A percentile compares a stretch with the other conserved stretches of the same genome.
Evolutionary conservation across 1,140 invertebrate genomes (phyloP).

Genomic region (Papilio polyxenes): DNA sequence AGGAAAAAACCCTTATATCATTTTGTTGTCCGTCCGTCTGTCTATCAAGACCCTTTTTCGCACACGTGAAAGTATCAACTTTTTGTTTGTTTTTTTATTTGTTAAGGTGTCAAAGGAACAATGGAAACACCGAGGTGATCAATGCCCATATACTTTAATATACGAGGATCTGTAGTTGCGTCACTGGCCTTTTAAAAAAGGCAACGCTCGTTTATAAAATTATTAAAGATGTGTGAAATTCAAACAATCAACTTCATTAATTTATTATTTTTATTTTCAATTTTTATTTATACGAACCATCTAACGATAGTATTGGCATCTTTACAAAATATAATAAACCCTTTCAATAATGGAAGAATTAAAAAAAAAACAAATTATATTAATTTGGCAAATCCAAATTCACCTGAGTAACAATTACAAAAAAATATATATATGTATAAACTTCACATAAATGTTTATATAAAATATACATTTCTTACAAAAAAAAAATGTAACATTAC

Average conservation of each 20-base stretch:
- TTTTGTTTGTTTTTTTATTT: too few relatives aligned
- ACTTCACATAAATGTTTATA: constrained; percentile 72
- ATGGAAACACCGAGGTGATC: too few relatives aligned
- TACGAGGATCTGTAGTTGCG: too few relatives aligned
- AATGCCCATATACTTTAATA: too few relatives aligned
- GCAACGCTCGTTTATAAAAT: background rate
- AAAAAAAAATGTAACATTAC: constrained; percentile 65
- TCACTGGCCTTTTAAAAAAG: too few relatives aligned
- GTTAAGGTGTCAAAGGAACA: too few relatives aligned
- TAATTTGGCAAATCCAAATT: constrained; percentile 79
- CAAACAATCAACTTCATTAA: constrained; percentile 61
- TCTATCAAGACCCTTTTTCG: too few relatives aligned
- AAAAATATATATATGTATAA: constrained; percentile 69
- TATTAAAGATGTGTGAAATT: constrained; percentile 42
- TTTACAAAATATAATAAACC: constrained; percentile 77
- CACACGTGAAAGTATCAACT: too few relatives aligned
- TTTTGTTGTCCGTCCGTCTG: too few relatives aligned
- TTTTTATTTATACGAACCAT: constrained; percentile 74
- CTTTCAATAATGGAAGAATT: constrained; percentile 76
- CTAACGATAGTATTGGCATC: constrained; percentile 70
- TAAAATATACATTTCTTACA: constrained; percentile 79
- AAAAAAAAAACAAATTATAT: constrained; percentile 77
- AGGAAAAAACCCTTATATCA: too few relatives aligned
- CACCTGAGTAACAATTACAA: constrained; percentile 71
- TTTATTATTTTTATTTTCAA: constrained; percentile 78